phyloP scores from a whole-genome alignment of 2,888 invertebrate species.

The Zygogramma bicolorata region DNA sequence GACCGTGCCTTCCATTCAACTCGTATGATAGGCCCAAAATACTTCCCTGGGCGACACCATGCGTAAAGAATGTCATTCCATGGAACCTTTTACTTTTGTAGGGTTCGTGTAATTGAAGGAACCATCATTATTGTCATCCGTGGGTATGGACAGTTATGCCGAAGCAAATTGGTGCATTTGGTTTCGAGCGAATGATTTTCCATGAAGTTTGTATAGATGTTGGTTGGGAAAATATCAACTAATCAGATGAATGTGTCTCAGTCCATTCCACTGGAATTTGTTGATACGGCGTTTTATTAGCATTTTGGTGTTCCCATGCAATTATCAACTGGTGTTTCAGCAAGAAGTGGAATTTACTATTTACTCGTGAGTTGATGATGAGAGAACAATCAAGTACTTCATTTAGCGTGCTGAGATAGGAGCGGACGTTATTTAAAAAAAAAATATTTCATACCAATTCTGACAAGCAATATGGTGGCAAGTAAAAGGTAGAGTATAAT shows the following conservation, averaged over 20 bases:
- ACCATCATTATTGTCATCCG: not conserved
- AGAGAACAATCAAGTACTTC: too few species aligned
- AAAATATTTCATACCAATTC: too few species aligned
- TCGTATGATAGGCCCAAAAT: constrained; percentile 40
- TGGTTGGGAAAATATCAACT: not conserved
- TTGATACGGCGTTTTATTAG: too few species aligned
- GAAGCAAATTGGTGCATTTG: not conserved
- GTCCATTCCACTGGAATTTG: not conserved
- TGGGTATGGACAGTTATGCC: not conserved
- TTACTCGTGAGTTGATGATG: too few species aligned
- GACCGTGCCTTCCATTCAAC: constrained; percentile 47
- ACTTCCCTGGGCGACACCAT: constrained; percentile 38
- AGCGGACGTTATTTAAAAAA: too few species aligned
- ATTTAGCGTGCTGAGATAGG: too few species aligned
- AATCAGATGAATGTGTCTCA: not conserved
- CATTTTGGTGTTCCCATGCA: too few species aligned
- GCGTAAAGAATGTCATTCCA: constrained; percentile 32
- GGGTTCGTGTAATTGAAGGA: not conserved
- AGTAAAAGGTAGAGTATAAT: too few species aligned
- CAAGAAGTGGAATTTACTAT: too few species aligned
- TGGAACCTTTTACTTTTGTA: not conserved
- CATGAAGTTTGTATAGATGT: not conserved
- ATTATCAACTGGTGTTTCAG: too few species aligned
- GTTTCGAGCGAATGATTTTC: not conserved
- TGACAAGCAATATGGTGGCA: too few species aligned